A percentile compares a stretch with the other conserved stretches of the same genome.
These are phyloP conservation scores for Phalacrocorax aristotelis DNA, from an alignment of 2,113 vertebrate genomes.

Conservation along the genomic window DNA sequence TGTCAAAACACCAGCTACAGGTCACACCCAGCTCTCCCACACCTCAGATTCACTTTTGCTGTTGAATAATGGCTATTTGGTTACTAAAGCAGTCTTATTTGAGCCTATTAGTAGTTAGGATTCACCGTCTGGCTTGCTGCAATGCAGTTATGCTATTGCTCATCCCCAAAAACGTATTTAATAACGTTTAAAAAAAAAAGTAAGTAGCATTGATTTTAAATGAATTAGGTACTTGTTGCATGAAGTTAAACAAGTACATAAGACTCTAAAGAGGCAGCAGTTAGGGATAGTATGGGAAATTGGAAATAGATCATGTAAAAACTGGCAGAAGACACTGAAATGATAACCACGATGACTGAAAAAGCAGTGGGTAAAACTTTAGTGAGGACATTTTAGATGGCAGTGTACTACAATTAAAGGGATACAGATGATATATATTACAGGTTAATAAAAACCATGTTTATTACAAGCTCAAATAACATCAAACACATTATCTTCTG, in stretches of 20 bases:
- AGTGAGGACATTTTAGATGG: not conserved
- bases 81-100: not conserved
- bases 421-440: not conserved
- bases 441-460: not conserved
- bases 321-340: not conserved
- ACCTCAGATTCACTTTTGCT: not conserved
- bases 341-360: not conserved
- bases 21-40: not conserved
- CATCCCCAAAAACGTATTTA: not conserved
- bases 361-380: not conserved
- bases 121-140: not conserved
- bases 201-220: not conserved
- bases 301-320: not conserved
- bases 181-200: not conserved
- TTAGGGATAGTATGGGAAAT: fast-evolving
- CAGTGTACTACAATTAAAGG: not conserved
- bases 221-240: not conserved
- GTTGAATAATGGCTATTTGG: not conserved
- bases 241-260: not conserved
- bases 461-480: not conserved
- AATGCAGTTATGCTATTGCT: not conserved
- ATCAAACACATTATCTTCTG: not conserved
- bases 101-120: not conserved
- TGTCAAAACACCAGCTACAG: not conserved
- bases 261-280: not conserved